Conservation (phyloP, 2,113 vertebrate genomes). For the Paradoxurus hermaphroditus region DNA sequence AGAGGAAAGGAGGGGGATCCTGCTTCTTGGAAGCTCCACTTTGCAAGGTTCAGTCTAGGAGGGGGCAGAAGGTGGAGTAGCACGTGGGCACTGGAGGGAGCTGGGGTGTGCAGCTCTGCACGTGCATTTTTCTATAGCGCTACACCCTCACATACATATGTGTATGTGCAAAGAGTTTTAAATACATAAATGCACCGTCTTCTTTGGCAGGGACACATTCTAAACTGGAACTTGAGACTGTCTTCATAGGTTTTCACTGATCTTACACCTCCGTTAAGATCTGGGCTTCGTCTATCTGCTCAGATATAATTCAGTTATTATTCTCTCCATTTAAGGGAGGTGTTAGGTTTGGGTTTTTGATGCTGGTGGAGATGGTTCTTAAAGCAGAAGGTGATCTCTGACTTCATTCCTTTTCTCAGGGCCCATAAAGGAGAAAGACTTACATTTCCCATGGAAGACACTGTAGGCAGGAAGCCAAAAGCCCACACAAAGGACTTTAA, state of each 20-base stretch:
- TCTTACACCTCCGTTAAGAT: neutral
- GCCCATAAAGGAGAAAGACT: neutral
- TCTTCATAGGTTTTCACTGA: neutral
- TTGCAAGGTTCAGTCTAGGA: neutral
- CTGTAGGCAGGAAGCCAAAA: neutral
- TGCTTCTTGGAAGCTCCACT: neutral
- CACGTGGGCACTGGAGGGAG: neutral
- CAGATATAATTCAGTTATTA: neutral
- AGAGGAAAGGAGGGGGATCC: neutral
- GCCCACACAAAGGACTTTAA: neutral
- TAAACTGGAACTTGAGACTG: neutral
- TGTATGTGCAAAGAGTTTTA: neutral
- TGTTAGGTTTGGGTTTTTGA: neutral
- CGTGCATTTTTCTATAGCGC: neutral
- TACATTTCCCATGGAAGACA: neutral
- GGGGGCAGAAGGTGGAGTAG: neutral
- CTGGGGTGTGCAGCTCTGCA: accelerated
- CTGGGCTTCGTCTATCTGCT: neutral
- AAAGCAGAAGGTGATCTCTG: neutral
- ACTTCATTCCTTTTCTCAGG: neutral
- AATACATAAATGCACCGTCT: neutral
- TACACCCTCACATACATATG: neutral
- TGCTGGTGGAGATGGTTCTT: neutral
- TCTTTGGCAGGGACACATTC: neutral
- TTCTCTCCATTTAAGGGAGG: neutral